phyloP scores from a whole-genome alignment of 1,140 invertebrate species.

The Eriosoma lanigerum region DNA sequence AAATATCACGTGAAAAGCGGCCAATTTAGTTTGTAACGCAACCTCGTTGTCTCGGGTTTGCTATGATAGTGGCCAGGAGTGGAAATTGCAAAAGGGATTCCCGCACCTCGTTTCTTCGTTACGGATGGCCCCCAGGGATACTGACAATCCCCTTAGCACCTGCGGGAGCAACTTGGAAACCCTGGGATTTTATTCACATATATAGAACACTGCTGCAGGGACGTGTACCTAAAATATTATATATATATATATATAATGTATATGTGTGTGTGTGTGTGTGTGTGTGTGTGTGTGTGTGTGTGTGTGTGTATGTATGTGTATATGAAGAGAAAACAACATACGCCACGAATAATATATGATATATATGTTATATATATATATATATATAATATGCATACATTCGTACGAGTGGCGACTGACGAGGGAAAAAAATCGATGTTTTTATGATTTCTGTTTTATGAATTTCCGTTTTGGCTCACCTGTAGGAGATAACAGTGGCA shows the following conservation, averaged over 20 bases:
- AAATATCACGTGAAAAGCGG: slow-evolving; percentile 47
- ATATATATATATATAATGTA: background rate
- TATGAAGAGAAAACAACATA: too few relatives aligned
- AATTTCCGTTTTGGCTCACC: slow-evolving; percentile 5
- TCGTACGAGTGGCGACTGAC: too few relatives aligned
- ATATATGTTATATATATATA: too few relatives aligned
- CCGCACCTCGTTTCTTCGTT: slow-evolving; percentile 51
- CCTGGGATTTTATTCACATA: slow-evolving; percentile 28
- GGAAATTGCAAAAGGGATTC: slow-evolving; percentile 48
- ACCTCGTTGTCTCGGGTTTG: slow-evolving; percentile 10
- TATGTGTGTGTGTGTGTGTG: background rate
- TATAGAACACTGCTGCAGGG: background rate
- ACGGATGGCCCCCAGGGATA: slow-evolving; percentile 11
- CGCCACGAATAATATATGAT: too few relatives aligned
- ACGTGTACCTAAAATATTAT: too few relatives aligned
- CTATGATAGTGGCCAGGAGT: background rate
- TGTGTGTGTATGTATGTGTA: too few relatives aligned
- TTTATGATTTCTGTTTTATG: background rate
- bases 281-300: too few relatives aligned
- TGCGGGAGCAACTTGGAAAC: background rate
- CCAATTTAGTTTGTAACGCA: slow-evolving; percentile 43
- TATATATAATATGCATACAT: too few relatives aligned
- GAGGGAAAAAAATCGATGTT: background rate
- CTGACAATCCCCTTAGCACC: slow-evolving; percentile 25
- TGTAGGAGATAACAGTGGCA: slow-evolving; percentile 4